Conservation (phyloP, 1,140 invertebrate genomes). For the Babylonia areolata region DNA sequence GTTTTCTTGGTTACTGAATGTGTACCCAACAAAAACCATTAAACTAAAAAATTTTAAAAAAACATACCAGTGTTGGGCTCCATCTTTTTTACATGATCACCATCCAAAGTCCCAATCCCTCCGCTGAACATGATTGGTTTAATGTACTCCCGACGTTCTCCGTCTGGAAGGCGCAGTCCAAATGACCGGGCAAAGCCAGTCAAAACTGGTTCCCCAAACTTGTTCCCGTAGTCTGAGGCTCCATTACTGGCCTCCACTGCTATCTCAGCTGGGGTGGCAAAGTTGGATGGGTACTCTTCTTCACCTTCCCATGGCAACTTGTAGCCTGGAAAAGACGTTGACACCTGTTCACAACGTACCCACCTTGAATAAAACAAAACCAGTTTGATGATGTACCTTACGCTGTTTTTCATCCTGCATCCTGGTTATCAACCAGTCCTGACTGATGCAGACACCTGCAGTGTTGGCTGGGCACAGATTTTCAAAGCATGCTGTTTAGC, state of each 20-base stretch:
- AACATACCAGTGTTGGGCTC: not conserved
- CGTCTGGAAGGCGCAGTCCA: conserved; percentile 83
- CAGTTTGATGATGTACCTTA: too few relatives aligned
- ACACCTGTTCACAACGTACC: not conserved
- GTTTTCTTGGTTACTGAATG: too few relatives aligned
- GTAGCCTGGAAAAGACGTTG: conserved; percentile 80
- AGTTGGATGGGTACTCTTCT: conserved; percentile 89
- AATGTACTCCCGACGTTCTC: conserved; percentile 91
- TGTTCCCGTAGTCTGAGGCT: conserved; percentile 99
- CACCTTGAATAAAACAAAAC: too few relatives aligned
- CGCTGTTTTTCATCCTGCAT: too few relatives aligned
- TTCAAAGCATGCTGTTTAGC: too few relatives aligned
- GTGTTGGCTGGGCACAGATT: too few relatives aligned
- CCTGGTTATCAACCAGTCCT: too few relatives aligned
- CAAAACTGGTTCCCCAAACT: conserved; percentile 97
- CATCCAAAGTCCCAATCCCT: conserved; percentile 93
- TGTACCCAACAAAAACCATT: too few relatives aligned
- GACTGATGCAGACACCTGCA: not conserved
- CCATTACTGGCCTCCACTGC: conserved; percentile 97
- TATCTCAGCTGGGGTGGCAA: conserved; percentile 87
- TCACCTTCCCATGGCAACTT: conserved; percentile 90
- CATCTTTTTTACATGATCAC: conserved; percentile 85
- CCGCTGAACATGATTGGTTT: conserved; percentile 99
- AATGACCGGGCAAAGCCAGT: conserved; percentile 94
- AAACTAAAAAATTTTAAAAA: not conserved